Evolutionary conservation across 1,140 invertebrate species (phyloP).

Genomic region (Drosophila lowei): DNA sequence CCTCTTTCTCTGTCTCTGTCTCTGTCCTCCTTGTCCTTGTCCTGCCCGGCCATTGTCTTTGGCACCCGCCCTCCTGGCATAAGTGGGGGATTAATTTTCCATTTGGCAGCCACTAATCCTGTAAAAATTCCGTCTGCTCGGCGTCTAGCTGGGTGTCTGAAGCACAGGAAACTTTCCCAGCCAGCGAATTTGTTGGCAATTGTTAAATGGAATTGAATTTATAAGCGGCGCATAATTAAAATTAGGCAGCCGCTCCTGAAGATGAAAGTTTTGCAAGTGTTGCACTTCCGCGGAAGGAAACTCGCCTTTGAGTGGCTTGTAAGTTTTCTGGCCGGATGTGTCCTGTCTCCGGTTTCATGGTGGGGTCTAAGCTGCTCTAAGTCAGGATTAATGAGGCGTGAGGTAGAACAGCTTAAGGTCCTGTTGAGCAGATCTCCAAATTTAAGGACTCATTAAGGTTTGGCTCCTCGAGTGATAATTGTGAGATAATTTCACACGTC

Average conservation of each 20-base stretch:
- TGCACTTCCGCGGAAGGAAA: slow-evolving; percentile 52
- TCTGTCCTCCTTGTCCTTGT: neutral
- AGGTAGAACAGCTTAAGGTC: neutral
- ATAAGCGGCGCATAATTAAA: slow-evolving; percentile 79
- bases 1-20: neutral
- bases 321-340: slow-evolving; percentile 41
- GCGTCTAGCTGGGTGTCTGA: slow-evolving; percentile 21
- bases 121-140: slow-evolving; percentile 56
- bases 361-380: neutral
- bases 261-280: slow-evolving; percentile 66
- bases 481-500: no score
- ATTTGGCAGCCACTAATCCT: slow-evolving; percentile 70
- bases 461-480: no score
- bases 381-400: slow-evolving; percentile 3
- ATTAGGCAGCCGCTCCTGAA: slow-evolving; percentile 66
- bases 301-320: slow-evolving; percentile 45
- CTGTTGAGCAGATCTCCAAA: no score
- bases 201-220: slow-evolving; percentile 81
- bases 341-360: slow-evolving; percentile 12
- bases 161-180: slow-evolving; percentile 49
- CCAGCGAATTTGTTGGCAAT: slow-evolving; percentile 63
- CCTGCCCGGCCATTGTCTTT: slow-evolving; percentile 15
- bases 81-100: slow-evolving; percentile 68
- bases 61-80: slow-evolving; percentile 21
- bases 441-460: no score